Evolutionary conservation across 2,113 vertebrate species (phyloP).

Genomic region (Alaudala cheleensis): DNA sequence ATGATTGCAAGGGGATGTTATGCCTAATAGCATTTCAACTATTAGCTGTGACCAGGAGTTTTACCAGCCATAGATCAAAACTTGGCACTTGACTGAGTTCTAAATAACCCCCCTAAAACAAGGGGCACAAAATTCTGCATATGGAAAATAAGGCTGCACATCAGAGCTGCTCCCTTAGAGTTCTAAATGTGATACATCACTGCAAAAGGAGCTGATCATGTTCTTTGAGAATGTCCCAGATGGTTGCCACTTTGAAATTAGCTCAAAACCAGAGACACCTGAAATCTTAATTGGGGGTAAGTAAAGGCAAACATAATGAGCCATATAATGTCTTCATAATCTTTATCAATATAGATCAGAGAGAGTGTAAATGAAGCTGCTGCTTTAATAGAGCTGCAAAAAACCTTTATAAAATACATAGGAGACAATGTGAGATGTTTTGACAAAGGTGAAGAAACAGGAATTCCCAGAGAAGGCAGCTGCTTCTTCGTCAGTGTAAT

Average conservation of each 20-base stretch:
- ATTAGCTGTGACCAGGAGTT: neutral
- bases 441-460: slow-evolving; percentile 60
- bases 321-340: slow-evolving; percentile 54
- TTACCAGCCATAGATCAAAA: neutral
- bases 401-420: slow-evolving; percentile 56
- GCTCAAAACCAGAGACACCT: slow-evolving; percentile 55
- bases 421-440: slow-evolving; percentile 57
- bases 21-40: neutral
- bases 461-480: slow-evolving; percentile 52
- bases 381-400: slow-evolving; percentile 35
- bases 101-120: neutral
- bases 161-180: neutral
- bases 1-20: neutral
- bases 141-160: neutral
- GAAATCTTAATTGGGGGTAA: slow-evolving; percentile 59
- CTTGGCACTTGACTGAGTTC: neutral
- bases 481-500: neutral
- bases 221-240: slow-evolving; percentile 32
- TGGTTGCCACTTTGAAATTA: slow-evolving; percentile 51
- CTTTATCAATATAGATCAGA: slow-evolving; percentile 58
- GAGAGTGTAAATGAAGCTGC: slow-evolving; percentile 25
- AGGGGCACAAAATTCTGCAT: neutral
- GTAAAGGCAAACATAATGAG: slow-evolving; percentile 58
- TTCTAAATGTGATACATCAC: neutral
- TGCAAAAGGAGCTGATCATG: neutral